Conservation (phyloP, 2,888 invertebrate species). For the Hydrotaea diabolus region DNA sequence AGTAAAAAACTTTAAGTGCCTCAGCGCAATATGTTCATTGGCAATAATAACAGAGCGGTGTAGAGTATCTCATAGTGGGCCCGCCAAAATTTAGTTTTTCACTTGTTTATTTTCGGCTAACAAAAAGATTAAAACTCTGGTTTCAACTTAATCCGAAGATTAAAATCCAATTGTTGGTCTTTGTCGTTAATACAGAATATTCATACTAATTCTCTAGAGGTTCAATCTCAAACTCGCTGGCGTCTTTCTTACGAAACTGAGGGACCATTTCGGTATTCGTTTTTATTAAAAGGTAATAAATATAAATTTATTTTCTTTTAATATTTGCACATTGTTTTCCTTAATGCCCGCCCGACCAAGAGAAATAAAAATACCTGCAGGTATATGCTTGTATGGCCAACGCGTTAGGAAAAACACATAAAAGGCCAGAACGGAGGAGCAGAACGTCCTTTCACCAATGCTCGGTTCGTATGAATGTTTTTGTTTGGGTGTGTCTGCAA, state of each 20-base stretch:
- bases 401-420: slow-evolving; percentile 11
- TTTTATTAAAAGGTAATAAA: slow-evolving; percentile 31
- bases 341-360: neutral
- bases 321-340: slow-evolving; percentile 24
- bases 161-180: neutral
- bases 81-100: too few relatives aligned
- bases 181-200: neutral
- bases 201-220: neutral
- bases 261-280: neutral
- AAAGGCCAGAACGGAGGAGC: neutral
- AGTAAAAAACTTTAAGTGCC: too few relatives aligned
- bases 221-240: neutral
- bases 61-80: too few relatives aligned
- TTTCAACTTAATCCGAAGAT: too few relatives aligned
- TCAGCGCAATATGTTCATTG: too few relatives aligned
- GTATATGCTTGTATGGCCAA: neutral
- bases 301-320: slow-evolving; percentile 26
- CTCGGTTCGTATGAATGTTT: neutral
- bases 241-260: neutral
- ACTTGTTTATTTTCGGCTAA: too few relatives aligned
- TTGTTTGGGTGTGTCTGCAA: neutral
- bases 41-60: too few relatives aligned
- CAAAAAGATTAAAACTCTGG: too few relatives aligned
- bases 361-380: slow-evolving; percentile 16
- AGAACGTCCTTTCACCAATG: slow-evolving; percentile 2